phyloP scores from a whole-genome alignment of 2,888 invertebrate species.

The Xestobium rufovillosum region DNA sequence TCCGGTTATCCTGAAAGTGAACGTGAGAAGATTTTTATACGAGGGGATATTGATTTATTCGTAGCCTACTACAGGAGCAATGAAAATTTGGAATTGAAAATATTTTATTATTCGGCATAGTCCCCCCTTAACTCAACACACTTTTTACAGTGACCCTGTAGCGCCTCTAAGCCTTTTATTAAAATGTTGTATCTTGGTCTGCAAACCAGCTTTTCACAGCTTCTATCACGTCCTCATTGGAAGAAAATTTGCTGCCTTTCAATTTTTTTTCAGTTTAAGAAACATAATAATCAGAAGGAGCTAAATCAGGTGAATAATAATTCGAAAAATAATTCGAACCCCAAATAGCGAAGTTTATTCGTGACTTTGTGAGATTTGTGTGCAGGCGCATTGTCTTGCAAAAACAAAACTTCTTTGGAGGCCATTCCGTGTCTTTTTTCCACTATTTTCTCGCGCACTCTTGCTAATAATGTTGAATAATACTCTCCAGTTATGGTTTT shows the following conservation, averaged over 20 bases:
- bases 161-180: constrained; percentile 6
- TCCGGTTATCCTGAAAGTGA: too few species aligned
- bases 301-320: constrained; percentile 6
- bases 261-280: constrained; percentile 13
- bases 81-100: too few species aligned
- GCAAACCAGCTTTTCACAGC: constrained; percentile 8
- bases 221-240: constrained; percentile 5
- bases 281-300: constrained; percentile 13
- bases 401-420: too few species aligned
- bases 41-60: too few species aligned
- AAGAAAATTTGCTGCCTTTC: constrained; percentile 10
- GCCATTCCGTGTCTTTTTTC: too few species aligned
- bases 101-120: constrained; percentile 5
- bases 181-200: constrained; percentile 5
- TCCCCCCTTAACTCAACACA: constrained; percentile 5
- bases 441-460: too few species aligned
- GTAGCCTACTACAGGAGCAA: too few species aligned
- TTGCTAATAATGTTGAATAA: constrained; percentile 11
- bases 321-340: constrained; percentile 5
- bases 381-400: too few species aligned
- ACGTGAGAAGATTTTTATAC: too few species aligned
- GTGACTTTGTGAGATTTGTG: constrained; percentile 4
- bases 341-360: constrained; percentile 5
- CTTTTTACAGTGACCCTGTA: constrained; percentile 8
- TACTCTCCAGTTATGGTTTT: constrained; percentile 12